Evolutionary conservation across 2,113 vertebrate species (phyloP).

Genomic region (Oenanthe oenanthe): DNA sequence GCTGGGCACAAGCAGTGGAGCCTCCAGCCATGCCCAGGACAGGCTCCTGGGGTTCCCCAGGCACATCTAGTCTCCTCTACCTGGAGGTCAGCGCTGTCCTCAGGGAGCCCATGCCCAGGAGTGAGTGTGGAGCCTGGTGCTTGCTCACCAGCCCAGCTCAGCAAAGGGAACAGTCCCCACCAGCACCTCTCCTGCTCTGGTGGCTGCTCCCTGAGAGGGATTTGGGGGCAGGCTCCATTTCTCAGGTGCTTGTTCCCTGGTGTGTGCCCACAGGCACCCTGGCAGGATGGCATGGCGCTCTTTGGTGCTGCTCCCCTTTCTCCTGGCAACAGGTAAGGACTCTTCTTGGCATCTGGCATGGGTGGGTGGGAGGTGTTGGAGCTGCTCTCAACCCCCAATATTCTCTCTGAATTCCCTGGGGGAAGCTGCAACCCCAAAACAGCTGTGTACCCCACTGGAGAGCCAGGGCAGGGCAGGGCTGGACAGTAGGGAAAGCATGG

Average conservation of each 20-base stretch:
- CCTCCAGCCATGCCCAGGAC: not conserved
- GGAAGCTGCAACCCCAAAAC: not conserved
- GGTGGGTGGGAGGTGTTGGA: rapidly evolving
- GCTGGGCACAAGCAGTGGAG: rapidly evolving
- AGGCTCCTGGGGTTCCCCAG: not conserved
- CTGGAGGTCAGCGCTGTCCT: not conserved
- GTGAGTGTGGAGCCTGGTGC: not conserved
- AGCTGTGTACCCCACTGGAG: not conserved
- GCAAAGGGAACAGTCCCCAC: not conserved
- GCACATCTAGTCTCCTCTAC: not conserved
- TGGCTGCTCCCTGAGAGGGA: not conserved
- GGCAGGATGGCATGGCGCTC: not conserved
- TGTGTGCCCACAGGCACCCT: not conserved
- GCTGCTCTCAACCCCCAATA: not conserved
- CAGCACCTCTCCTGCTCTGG: not conserved
- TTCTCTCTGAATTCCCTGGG: not conserved
- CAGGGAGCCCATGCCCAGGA: rapidly evolving
- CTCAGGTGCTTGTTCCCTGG: not conserved
- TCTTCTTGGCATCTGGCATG: not conserved
- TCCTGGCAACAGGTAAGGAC: conserved; percentile 40
- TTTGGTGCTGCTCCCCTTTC: not conserved
- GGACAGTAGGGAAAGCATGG: rapidly evolving
- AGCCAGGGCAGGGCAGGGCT: not conserved
- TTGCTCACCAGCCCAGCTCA: not conserved
- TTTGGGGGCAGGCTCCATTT: not conserved